Conservation (phyloP, 1,140 invertebrate species). For the Trichonephila inaurata region DNA sequence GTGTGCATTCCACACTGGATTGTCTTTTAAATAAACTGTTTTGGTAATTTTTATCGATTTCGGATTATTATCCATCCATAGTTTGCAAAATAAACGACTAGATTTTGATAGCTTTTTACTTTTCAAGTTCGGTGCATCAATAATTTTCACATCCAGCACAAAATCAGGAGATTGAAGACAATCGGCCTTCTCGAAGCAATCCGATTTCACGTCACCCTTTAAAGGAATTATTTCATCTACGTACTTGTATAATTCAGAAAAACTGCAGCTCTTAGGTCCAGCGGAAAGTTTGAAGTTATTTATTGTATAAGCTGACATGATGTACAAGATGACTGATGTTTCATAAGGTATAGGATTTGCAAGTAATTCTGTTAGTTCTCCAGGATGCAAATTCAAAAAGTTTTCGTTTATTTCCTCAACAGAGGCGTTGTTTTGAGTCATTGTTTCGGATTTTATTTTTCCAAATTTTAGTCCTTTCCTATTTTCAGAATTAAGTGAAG, state of each 20-base stretch:
- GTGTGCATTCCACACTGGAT: neutral
- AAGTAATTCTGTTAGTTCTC: neutral
- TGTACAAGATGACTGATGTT: neutral
- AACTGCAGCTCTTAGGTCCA: neutral
- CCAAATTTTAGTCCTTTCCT: no score
- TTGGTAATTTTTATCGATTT: neutral
- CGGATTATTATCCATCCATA: neutral
- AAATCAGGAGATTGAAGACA: neutral
- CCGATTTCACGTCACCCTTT: neutral
- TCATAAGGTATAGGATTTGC: neutral
- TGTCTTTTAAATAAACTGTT: neutral
- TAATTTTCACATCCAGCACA: neutral
- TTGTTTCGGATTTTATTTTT: neutral
- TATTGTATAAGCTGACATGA: conserved; percentile 8
- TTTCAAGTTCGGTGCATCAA: neutral
- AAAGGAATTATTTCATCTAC: neutral
- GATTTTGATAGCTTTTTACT: neutral
- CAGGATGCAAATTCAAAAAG: neutral
- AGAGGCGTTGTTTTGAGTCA: neutral
- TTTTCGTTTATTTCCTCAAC: neutral
- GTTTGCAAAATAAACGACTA: neutral
- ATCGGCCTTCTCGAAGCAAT: neutral
- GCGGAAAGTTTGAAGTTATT: neutral
- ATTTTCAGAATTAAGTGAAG: neutral
- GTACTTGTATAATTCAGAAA: neutral